Conservation (phyloP, 1,140 invertebrate genomes). For the Leptinotarsa defecta region DNA sequence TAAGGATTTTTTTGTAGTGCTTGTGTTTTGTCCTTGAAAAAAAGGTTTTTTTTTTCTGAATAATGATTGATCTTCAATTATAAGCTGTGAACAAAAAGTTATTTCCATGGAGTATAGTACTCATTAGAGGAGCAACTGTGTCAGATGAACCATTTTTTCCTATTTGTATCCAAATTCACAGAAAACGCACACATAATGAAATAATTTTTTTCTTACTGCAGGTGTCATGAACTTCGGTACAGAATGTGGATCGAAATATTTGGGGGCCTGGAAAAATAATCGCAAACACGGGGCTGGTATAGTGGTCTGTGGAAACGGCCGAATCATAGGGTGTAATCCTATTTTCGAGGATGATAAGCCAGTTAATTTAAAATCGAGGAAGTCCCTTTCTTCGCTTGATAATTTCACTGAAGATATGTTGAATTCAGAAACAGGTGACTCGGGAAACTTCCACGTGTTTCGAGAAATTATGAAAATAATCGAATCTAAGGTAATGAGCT, state of each 20-base stretch:
- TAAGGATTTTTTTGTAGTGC: no score
- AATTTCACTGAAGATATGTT: slow-evolving; percentile 12
- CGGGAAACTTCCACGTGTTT: not conserved
- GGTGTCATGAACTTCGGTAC: slow-evolving; percentile 59
- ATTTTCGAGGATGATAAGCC: slow-evolving; percentile 61
- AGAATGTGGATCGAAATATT: slow-evolving; percentile 60
- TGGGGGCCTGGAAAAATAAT: slow-evolving; percentile 61
- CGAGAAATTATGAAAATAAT: not conserved
- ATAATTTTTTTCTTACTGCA: slow-evolving; percentile 12
- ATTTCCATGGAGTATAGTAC: no score
- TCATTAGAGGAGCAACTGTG: no score
- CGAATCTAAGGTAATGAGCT: not conserved
- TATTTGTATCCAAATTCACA: no score
- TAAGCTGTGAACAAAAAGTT: no score
- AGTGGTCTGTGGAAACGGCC: slow-evolving; percentile 61
- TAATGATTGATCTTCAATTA: no score
- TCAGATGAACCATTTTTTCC: no score
- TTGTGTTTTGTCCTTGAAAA: no score
- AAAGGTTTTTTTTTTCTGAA: no score
- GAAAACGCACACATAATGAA: no score
- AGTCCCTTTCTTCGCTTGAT: not conserved
- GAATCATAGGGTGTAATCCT: slow-evolving; percentile 57
- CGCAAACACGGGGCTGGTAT: slow-evolving; percentile 62
- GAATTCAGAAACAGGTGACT: slow-evolving; percentile 11
- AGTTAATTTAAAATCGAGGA: not conserved